These are phyloP conservation scores for Masticophis lateralis DNA, from an alignment of 2,797 vertebrate genomes.

Conservation along the genomic window DNA sequence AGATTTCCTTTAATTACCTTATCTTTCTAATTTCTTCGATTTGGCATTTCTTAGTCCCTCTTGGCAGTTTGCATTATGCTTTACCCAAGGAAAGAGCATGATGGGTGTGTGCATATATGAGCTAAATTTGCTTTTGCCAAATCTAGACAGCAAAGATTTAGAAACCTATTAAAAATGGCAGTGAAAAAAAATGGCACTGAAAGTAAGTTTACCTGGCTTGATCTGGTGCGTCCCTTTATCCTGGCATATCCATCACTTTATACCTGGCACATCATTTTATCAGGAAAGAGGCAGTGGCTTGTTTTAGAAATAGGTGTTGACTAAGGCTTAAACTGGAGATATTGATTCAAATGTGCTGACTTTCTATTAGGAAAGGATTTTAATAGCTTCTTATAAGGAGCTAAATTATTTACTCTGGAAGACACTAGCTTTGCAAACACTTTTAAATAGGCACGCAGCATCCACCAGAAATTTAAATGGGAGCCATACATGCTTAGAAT, in stretches of 20 bases:
- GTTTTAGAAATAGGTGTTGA: conserved; percentile 17
- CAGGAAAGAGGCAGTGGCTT: background rate
- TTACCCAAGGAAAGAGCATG: background rate
- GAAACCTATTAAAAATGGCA: background rate
- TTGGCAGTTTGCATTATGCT: background rate
- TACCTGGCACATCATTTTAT: background rate
- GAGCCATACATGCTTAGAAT: background rate
- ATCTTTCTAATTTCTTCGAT: background rate
- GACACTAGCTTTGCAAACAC: background rate
- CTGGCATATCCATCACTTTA: too few relatives aligned
- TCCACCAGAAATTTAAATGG: background rate
- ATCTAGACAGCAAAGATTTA: background rate
- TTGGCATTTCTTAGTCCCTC: background rate
- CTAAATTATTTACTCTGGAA: conserved; percentile 22
- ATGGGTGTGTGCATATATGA: background rate
- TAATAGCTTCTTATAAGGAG: background rate
- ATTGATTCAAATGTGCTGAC: background rate
- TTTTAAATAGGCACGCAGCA: background rate
- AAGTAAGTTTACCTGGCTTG: background rate
- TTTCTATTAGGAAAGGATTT: background rate
- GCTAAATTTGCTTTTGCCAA: background rate
- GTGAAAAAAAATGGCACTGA: background rate
- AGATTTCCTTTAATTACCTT: background rate
- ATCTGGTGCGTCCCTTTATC: background rate
- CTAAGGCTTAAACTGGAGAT: background rate